Percentiles rank a stretch among this genome's conserved stretches.
These are phyloP conservation scores for Melipona quadrifasciata DNA, from an alignment of 1,140 invertebrate species.

Conservation along the genomic window DNA sequence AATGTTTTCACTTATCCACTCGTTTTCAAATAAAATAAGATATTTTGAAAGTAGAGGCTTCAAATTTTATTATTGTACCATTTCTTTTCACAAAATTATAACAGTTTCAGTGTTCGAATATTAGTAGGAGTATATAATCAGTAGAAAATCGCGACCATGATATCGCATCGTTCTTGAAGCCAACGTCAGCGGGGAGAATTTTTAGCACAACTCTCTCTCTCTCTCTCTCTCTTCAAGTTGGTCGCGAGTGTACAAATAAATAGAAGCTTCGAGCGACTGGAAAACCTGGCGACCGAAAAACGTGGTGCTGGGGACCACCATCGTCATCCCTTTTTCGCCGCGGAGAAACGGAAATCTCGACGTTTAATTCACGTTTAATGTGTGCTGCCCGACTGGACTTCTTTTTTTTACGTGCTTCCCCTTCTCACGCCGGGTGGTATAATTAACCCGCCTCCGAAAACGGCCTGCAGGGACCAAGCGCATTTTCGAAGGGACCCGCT, in stretches of 20 bases:
- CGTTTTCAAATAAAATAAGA: no score
- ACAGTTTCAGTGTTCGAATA: no score
- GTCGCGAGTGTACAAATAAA: conserved; percentile 57
- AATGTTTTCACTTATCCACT: no score
- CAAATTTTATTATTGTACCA: no score
- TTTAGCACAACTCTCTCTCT: conserved; percentile 12
- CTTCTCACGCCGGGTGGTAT: conserved; percentile 62
- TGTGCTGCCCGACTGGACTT: conserved; percentile 53
- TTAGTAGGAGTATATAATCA: background rate
- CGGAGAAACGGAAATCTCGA: conserved; percentile 65
- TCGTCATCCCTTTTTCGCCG: conserved; percentile 53
- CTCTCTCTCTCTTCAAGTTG: conserved; percentile 33
- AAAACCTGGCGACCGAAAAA: conserved; percentile 42
- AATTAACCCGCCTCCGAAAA: conserved; percentile 68
- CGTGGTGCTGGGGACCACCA: conserved; percentile 46
- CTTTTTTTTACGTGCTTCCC: conserved; percentile 51
- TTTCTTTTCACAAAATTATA: no score
- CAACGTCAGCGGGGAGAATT: background rate
- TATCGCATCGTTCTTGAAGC: background rate
- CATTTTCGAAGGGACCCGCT: conserved; percentile 66
- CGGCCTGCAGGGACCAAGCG: conserved; percentile 63
- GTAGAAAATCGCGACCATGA: background rate
- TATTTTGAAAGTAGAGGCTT: no score
- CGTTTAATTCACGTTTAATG: conserved; percentile 69
- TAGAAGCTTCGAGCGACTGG: conserved; percentile 39